Conservation (phyloP, 2,888 invertebrate genomes). For the Euproctis similis region DNA sequence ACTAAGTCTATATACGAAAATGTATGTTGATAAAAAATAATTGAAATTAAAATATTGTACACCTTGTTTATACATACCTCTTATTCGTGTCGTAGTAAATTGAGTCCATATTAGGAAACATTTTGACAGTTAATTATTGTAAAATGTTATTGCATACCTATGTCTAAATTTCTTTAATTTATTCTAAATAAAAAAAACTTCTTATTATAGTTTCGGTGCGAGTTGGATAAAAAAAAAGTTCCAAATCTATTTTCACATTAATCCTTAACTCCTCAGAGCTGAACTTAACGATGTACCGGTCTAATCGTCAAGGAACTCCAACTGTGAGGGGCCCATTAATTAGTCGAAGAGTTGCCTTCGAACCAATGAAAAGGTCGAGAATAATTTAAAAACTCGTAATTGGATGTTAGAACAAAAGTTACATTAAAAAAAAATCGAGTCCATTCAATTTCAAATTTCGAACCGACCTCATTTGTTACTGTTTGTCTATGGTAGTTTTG, state of each 20-base stretch:
- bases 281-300: constrained; percentile 19
- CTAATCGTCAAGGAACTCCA: constrained; percentile 37
- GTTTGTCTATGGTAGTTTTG: constrained; percentile 45
- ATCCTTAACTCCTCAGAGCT: constrained; percentile 21
- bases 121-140: no score
- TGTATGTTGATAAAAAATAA: no score
- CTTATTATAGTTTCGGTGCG: constrained; percentile 5
- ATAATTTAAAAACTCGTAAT: constrained; percentile 60
- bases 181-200: constrained; percentile 1
- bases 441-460: constrained; percentile 59
- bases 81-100: no score
- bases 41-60: no score
- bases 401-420: constrained; percentile 69
- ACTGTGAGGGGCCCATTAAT: constrained; percentile 67
- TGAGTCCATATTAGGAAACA: no score
- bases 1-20: no score
- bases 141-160: no score
- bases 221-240: constrained; percentile 9
- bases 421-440: constrained; percentile 50
- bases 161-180: no score
- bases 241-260: constrained; percentile 20
- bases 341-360: constrained; percentile 58
- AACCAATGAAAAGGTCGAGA: constrained; percentile 52
- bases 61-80: no score
- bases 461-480: constrained; percentile 57